These are phyloP conservation scores for Lycaon pictus DNA, from an alignment of 2,113 vertebrate species.

Conservation along the genomic window DNA sequence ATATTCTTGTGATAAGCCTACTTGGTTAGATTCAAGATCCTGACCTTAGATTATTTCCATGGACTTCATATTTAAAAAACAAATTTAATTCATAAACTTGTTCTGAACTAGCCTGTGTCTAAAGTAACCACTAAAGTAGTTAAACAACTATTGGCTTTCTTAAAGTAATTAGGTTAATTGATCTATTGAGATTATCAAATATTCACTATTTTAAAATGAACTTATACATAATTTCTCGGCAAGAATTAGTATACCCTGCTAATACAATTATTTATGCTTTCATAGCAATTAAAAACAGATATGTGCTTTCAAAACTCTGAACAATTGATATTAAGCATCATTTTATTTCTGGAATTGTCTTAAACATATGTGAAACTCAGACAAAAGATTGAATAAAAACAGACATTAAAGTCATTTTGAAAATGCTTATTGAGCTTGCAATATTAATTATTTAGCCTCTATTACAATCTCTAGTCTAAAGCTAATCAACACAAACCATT, in stretches of 20 bases:
- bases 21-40: background rate
- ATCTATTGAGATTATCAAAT: background rate
- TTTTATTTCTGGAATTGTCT: background rate
- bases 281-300: background rate
- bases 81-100: conserved; percentile 52
- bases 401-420: background rate
- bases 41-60: background rate
- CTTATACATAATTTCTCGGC: background rate
- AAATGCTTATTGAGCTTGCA: background rate
- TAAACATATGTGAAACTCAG: background rate
- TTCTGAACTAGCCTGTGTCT: background rate
- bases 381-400: conserved; percentile 19
- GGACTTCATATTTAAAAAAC: background rate
- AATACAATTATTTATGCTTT: background rate
- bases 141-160: conserved; percentile 1
- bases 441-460: background rate
- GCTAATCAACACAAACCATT: background rate
- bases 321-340: background rate
- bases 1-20: background rate
- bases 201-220: background rate
- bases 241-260: background rate
- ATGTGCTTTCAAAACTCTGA: background rate
- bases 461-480: background rate
- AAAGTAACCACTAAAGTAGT: background rate
- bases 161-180: background rate